Base-by-base conservation (phyloP, 2,888 invertebrate species). In the Scelioninae gen. 1 region DNA sequence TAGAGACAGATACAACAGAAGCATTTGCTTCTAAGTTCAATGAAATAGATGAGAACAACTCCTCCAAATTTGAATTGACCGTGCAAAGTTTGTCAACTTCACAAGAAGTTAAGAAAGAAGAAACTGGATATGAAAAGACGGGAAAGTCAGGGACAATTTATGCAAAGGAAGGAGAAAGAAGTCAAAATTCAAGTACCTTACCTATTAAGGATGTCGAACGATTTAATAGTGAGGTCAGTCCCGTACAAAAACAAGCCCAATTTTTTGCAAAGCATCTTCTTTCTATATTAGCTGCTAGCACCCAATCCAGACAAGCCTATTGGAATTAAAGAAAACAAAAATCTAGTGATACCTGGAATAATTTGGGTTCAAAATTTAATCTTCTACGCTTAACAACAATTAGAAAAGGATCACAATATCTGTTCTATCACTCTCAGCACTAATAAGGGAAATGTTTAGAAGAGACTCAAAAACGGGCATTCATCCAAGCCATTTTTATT, bases 221-320 rank as follows among this genome's bases (percentile, higher is more conserved):
- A 72, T 58, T 82, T 62, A 82, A 84, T 60, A 62, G 86, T 77
- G 89, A 89, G 88, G 88, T 88, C 89, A 89, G 23, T 23, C 23
- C 23, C 85, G 78, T 76, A 53, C 11, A 32, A 75, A 81, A 81
- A 40, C 68, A 68, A 74, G 74, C 58, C 65, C 69, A 85, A 82
- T 72, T 66, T 63, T 69, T 80, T 13, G 45, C 77, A 77, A 85
- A 78, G 71, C 81, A 78, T 85, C 79, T 79, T 79, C 85, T 82
- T 72, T 85, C 83, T 82, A 69, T 79, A 82, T 65, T 83, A 77
- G 74, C 76, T 66, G 74, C 83, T 82, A 83, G 60, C 55, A 78
- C 78, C 65, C 79, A 83, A 80, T 49, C 49, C 72, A 72, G 76
- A 72, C 51, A 76, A 77, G 49, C 79, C 66, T 80, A 49, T 69